phyloP scores from a whole-genome alignment of 2,797 vertebrate species.

The Avahi laniger region DNA sequence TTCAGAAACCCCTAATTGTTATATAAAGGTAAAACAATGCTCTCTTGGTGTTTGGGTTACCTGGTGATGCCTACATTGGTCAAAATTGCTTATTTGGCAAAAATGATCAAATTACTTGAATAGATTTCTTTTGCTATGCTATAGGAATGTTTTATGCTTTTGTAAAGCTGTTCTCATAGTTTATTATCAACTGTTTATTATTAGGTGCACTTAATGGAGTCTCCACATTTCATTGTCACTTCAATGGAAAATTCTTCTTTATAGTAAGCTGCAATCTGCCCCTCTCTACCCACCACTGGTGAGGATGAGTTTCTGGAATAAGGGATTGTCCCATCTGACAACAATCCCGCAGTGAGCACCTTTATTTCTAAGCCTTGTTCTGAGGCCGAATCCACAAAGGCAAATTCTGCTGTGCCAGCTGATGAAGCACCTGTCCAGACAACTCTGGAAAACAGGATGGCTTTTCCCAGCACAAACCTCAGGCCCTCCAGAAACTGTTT shows the following conservation, averaged over 20 bases:
- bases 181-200: not conserved
- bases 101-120: conserved; percentile 8
- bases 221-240: not conserved
- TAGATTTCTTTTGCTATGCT: not conserved
- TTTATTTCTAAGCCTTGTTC: not conserved
- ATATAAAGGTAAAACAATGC: not conserved
- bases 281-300: not conserved
- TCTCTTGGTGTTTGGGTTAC: not conserved
- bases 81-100: not conserved
- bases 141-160: not conserved
- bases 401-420: not conserved
- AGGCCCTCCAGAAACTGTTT: not conserved
- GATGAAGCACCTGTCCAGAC: not conserved
- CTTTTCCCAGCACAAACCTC: not conserved
- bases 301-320: not conserved
- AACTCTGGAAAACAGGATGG: not conserved
- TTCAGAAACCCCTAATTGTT: not conserved
- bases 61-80: not conserved
- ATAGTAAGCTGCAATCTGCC: not conserved
- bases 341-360: not conserved
- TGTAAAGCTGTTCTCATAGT: not conserved
- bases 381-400: not conserved
- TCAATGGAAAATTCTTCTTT: not conserved
- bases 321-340: not conserved
- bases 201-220: not conserved